A percentile compares a stretch with the other conserved stretches of the same genome.
Conservation (phyloP, 2,888 invertebrate species). For the Galerucella pusilla region DNA sequence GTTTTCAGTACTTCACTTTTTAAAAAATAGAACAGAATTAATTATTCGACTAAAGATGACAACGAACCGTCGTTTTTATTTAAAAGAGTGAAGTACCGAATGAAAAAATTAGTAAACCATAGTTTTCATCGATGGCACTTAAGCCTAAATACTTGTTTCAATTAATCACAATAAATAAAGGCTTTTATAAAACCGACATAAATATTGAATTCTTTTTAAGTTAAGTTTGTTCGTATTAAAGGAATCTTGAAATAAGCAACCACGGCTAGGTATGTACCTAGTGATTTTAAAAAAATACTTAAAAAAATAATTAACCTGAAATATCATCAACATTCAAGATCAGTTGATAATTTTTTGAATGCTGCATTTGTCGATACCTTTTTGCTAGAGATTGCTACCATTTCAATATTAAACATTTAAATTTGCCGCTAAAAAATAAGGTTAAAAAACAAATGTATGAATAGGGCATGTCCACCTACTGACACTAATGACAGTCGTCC, state of each 20-base stretch:
- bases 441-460: no score
- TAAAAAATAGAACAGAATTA: background rate
- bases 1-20: background rate
- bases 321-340: background rate
- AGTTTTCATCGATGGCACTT: conserved; percentile 2
- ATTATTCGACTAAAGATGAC: background rate
- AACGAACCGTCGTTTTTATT: background rate
- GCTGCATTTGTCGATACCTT: no score
- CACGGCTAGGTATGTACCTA: background rate
- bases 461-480: no score
- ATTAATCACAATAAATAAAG: conserved; percentile 10
- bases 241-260: background rate
- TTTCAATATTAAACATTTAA: no score
- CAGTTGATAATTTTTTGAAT: no score
- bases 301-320: background rate
- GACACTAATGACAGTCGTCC: no score
- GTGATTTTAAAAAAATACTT: no score
- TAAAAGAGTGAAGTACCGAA: background rate
- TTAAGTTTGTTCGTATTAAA: background rate
- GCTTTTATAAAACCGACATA: background rate
- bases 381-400: no score
- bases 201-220: background rate
- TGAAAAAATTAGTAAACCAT: background rate
- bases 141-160: background rate
- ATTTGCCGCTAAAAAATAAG: no score